Evolutionary conservation across 2,113 vertebrate genomes (phyloP).

Genomic region (Ptilorrhoa leucosticta): DNA sequence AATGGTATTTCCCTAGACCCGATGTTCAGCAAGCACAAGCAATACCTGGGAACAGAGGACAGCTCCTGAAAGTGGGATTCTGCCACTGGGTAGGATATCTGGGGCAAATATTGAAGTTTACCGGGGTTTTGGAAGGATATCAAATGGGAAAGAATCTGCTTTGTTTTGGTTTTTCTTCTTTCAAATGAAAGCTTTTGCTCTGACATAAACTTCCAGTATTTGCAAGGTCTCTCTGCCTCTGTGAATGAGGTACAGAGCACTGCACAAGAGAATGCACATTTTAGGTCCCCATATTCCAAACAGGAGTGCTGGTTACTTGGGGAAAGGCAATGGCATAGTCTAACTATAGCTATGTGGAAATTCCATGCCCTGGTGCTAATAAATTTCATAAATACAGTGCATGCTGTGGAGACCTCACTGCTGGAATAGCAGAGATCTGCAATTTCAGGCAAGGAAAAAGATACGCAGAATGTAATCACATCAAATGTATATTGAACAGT

Average conservation of each 20-base stretch:
- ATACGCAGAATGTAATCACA: constrained; percentile 42
- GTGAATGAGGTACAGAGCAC: neutral
- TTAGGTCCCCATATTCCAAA: neutral
- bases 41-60: neutral
- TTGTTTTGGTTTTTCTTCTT: neutral
- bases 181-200: neutral
- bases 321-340: neutral
- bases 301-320: neutral
- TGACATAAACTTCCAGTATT: neutral
- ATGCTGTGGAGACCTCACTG: neutral
- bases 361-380: neutral
- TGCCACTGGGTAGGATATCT: neutral
- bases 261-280: neutral
- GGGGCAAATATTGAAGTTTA: neutral
- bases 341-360: neutral
- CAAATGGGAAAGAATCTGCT: neutral
- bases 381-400: neutral
- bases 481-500: neutral
- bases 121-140: rapidly evolving
- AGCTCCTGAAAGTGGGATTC: neutral
- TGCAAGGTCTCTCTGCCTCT: neutral
- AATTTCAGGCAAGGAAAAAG: neutral
- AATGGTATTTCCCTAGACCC: neutral
- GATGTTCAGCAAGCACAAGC: neutral
- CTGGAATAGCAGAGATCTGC: neutral